Base-by-base conservation (phyloP, 2,888 invertebrate species). In the Artemia sp. region DNA sequence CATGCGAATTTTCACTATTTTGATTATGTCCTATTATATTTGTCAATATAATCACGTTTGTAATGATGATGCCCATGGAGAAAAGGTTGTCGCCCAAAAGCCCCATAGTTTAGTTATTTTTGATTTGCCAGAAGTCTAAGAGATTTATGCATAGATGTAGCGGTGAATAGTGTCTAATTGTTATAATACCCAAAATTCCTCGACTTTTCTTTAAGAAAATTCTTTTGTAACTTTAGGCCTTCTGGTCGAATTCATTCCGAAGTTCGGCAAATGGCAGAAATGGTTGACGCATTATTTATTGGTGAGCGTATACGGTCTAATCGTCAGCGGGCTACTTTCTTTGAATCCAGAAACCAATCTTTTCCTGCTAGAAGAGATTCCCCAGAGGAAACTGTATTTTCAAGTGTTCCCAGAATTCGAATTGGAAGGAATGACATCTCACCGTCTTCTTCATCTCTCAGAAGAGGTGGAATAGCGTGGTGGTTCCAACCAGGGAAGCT, bases 261-360 rank as follows among this genome's bases (percentile, higher is more conserved):
- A 58, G 64, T 58, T 8, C 64, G 64, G 14, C 64, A 58, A 8
- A 24, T 58, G n/a, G 64, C 64, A 8, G 64, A 58, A 10, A 58
- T 58, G 64, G 64, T 58, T 58, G 64, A 58, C 11, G 64, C 64
- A n/a, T 19, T 58, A n/a, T 58, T 58, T 24, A 58, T 58, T 19
- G 64, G 64, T 24, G 64, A 58, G 10, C 64, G 64, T 19, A 58
- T 58, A n/a, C 64, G 64, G 10, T 58, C 64, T 24, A 58, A n/a
- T 10, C 64, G 64, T 19, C 64, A 58, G 64, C 64, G 11, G 24
- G 24, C 64, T n/a, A 58, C 64, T 24, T 58, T 58, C 64, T 58
- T 10, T 24, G 64, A 58, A 19, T 24, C 14, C 2, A 24, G 24
- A 10, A 10, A 24, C 24, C 64, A 58, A 24, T 58, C 64, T 24